Evolutionary conservation across 1,140 invertebrate species (phyloP), one percentile per base, ranked within the genome.

Genomic region (Asbolus verrucosus): DNA sequence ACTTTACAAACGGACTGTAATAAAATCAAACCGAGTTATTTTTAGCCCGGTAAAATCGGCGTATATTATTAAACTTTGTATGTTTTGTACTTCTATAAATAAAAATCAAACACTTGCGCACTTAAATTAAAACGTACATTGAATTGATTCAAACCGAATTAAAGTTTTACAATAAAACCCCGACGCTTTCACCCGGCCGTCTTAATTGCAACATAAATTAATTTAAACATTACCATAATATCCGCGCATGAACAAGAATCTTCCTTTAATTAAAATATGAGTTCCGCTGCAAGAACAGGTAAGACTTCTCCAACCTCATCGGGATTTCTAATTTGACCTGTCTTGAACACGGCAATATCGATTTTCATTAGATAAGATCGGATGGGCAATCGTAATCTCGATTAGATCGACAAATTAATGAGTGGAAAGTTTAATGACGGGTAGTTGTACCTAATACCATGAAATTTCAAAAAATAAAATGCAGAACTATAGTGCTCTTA

Each of bases 191-290:
- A 54, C 46, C n/a, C n/a, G n/a, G n/a, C n/a, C 46, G n/a, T 0
- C 18, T 54, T 54, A 54, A 54, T 54, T 54, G 46, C 46, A 54
- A 27, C 21, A 54, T 54, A 54, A 54, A 54, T 54, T 54, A 24
- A 54, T 54, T 54, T 54, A 24, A 54, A 54, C 27, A 54, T 54
- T 54, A 54, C 19, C n/a, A 21, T 54, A 54, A 54, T 54, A 54
- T 54, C 46, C 46, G 46, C 21, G 21, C 46, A 54, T 54, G 46
- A 54, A 54, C 46, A 54, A n/a, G 46, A 54, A 54, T 54, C 46
- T 54, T 54, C 46, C 46, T 54, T 54, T 30, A 54, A 54, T 54
- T 54, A 54, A 54, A 50, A 54, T 54, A 54, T 27, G 46, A 30
- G 46, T 54, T 54, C 21, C 18, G 13, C n/a, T 54, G 33, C n/a